A percentile compares a stretch with the other conserved stretches of the same genome.
Evolutionary conservation across 2,797 vertebrate genomes (phyloP).

Genomic region (Ceyx erithaca): DNA sequence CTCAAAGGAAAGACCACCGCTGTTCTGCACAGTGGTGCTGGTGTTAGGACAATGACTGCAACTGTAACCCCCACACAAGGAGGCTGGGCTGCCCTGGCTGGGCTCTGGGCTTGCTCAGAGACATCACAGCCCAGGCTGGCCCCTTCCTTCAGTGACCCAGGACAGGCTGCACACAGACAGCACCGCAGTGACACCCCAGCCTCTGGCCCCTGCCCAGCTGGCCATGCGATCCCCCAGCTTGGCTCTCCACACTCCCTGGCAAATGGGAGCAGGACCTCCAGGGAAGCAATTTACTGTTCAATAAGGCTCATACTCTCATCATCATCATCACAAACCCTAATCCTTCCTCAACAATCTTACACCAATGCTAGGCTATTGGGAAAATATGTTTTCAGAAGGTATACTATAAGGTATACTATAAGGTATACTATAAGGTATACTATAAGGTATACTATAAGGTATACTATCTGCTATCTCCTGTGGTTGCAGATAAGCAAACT

Average conservation of each 20-base stretch:
- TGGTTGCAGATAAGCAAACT: not conserved
- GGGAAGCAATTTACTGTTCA: fast-evolving
- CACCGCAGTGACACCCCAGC: too few relatives aligned
- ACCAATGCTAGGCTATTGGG: fast-evolving
- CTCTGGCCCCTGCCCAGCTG: not conserved
- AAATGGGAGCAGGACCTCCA: not conserved
- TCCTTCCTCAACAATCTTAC: not conserved
- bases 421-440: fast-evolving
- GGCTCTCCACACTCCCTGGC: not conserved
- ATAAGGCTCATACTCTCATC: not conserved
- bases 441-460: not conserved
- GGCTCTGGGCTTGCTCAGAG: fast-evolving
- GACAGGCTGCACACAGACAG: not conserved
- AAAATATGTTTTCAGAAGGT: not conserved
- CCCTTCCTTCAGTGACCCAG: not conserved
- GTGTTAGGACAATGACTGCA: fast-evolving
- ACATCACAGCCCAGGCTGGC: not conserved
- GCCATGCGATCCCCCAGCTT: fast-evolving
- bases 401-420: too few relatives aligned
- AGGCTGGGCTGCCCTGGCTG: not conserved
- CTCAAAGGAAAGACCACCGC: not conserved
- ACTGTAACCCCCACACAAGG: fast-evolving
- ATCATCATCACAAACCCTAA: not conserved
- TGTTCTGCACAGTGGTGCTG: fast-evolving
- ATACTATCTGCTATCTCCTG: not conserved